Base-by-base conservation (phyloP, 2,113 vertebrate species). In the Lagopus muta region DNA sequence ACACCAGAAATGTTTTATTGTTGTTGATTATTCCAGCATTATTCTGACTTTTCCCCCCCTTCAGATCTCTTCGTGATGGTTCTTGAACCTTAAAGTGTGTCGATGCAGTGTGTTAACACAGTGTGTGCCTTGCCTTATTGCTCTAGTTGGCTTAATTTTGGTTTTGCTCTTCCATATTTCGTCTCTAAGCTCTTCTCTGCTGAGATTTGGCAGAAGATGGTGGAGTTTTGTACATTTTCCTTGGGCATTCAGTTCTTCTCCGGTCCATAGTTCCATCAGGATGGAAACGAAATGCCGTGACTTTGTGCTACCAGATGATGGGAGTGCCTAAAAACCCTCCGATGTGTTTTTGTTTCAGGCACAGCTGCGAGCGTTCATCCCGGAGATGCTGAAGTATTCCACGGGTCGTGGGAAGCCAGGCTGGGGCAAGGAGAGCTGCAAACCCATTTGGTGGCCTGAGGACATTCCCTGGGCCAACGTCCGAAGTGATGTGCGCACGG, bases 381-480 rank as follows among this genome's bases (percentile, higher is more conserved):
- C 99, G 2, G 99, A 99, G 96, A 99, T 99, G 99, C 97, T 99
- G 92, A 99, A 99, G 93, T 99, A 99, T 79, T 99, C 99, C 25
- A 99, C 99, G 1, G 99, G 99, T 55, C 98, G 99, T 12, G 99
- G 99, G 18, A 99, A 99, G 83, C 99, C 99, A 4, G 99, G 99
- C 94, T 99, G 99, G 99, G 99, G 99, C 14, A 99, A 99, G 90
- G 99, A 99, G 93, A 99, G 99, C 97, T 99, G 99, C 96, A 99
- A 99, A 74, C 99, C 99, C 20, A 96, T 99, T 85, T 99, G 99
- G 99, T 99, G 99, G 99, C 99, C 99, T 0, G 99, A 99, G 79
- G 99, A 99, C 90, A 99, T 99, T 64, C 99, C 99, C 0, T 99
- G 99, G 99, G 99, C 99, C 82, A 99, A 99, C 10, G 99, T 99